Evolutionary conservation across 2,797 vertebrate species (phyloP).

Genomic region (Gymnoscopelus braueri): DNA sequence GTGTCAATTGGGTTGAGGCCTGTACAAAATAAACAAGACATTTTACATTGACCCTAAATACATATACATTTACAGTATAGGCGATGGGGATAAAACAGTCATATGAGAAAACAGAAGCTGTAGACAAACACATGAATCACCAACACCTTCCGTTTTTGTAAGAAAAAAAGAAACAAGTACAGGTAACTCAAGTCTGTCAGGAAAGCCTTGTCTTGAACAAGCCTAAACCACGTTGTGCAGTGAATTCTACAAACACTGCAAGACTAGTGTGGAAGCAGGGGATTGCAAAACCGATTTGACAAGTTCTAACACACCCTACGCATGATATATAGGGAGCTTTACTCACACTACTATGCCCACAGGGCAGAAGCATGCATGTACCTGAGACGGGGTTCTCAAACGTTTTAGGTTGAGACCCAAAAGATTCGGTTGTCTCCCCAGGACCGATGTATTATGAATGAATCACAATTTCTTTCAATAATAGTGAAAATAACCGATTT

Average conservation of each 20-base stretch:
- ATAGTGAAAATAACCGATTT: too few relatives aligned
- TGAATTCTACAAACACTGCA: slow-evolving; percentile 24
- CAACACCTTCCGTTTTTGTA: slow-evolving; percentile 6
- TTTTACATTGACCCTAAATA: neutral
- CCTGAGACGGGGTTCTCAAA: slow-evolving; percentile 34
- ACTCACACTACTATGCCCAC: slow-evolving; percentile 32
- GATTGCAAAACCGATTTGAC: slow-evolving; percentile 41
- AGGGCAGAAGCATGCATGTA: slow-evolving; percentile 45
- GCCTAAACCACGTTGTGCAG: neutral
- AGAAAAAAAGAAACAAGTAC: neutral
- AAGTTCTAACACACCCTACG: slow-evolving; percentile 56
- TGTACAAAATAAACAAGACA: slow-evolving; percentile 56
- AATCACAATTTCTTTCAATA: too few relatives aligned
- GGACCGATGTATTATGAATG: too few relatives aligned
- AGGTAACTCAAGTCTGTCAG: slow-evolving; percentile 35
- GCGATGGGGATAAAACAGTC: neutral
- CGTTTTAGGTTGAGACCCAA: too few relatives aligned
- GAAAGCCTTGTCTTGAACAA: slow-evolving; percentile 33
- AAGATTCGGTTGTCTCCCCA: too few relatives aligned
- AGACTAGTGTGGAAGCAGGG: slow-evolving; percentile 12
- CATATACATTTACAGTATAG: too few relatives aligned
- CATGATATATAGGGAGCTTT: slow-evolving; percentile 42
- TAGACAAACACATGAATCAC: slow-evolving; percentile 24
- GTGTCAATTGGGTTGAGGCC: slow-evolving; percentile 66
- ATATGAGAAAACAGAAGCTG: slow-evolving; percentile 11